Evolutionary conservation across 2,113 vertebrate species (phyloP).

Genomic region (Litocranius walleri): DNA sequence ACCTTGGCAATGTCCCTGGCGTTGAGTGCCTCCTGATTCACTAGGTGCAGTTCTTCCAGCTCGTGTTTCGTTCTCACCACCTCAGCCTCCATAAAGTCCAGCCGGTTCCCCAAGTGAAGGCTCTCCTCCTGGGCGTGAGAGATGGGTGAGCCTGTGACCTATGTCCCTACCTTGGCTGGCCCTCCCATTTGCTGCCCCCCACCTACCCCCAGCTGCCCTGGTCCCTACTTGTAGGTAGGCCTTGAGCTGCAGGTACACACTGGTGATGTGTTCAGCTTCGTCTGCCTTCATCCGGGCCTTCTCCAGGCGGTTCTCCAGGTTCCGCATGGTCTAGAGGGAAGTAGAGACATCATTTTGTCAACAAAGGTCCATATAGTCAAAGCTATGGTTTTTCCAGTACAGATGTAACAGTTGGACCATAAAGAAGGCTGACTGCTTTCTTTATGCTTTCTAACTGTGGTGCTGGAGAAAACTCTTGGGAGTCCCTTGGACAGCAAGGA

Average conservation of each 20-base stretch:
- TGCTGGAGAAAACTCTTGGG: not conserved
- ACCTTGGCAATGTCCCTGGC: constrained; percentile 86
- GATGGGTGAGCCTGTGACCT: not conserved
- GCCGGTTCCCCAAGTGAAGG: constrained; percentile 81
- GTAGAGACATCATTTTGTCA: not conserved
- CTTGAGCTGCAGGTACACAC: constrained; percentile 85
- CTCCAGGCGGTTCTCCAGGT: constrained; percentile 88
- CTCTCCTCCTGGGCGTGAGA: constrained; percentile 83
- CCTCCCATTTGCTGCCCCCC: not conserved
- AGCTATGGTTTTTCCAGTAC: too few species aligned
- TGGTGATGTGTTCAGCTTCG: constrained; percentile 83
- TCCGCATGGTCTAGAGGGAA: constrained; percentile 78
- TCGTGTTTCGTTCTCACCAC: constrained; percentile 81
- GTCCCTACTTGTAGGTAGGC: constrained; percentile 84
- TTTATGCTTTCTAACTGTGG: not conserved
- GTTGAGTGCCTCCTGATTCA: constrained; percentile 81
- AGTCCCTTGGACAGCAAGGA: not conserved
- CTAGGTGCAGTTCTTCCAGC: constrained; percentile 79
- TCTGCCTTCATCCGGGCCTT: constrained; percentile 87
- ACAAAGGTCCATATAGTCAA: not conserved
- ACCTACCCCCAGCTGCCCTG: fast-evolving
- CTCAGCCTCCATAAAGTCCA: constrained; percentile 85
- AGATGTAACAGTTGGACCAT: too few species aligned
- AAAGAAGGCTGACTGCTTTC: too few species aligned
- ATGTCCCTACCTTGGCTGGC: not conserved